These are phyloP conservation scores for Aleadryas rufinucha DNA, from an alignment of 2,113 vertebrate species.

Conservation along the genomic window DNA sequence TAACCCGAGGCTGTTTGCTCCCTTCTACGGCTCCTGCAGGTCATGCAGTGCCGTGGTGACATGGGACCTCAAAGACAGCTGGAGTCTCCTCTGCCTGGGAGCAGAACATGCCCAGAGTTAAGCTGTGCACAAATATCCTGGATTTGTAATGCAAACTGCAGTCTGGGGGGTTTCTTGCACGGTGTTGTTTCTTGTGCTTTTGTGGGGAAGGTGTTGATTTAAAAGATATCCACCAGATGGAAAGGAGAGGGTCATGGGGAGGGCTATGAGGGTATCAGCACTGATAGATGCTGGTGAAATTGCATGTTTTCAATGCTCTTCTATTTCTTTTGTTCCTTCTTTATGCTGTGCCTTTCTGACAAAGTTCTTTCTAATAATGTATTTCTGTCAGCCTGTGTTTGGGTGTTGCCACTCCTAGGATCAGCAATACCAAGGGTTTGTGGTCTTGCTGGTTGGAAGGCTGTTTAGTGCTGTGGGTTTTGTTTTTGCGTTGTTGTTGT, in stretches of 20 bases:
- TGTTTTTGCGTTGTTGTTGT: not conserved
- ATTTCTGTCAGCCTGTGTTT: not conserved
- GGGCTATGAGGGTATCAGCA: no score
- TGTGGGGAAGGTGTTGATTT: not conserved
- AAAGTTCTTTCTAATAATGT: not conserved
- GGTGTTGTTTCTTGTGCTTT: not conserved
- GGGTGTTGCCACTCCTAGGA: not conserved
- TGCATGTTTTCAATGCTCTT: rapidly evolving
- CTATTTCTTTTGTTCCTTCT: not conserved
- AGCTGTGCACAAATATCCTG: not conserved
- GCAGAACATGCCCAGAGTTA: not conserved
- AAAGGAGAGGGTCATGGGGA: not conserved
- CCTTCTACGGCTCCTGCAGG: not conserved
- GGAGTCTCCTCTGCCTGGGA: not conserved
- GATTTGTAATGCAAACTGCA: not conserved
- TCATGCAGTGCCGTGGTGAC: not conserved
- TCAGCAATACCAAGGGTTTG: not conserved
- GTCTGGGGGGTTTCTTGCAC: rapidly evolving
- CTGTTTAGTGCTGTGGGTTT: not conserved
- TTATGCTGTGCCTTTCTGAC: not conserved
- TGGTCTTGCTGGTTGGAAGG: not conserved
- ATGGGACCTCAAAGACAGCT: not conserved
- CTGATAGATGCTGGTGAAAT: not conserved
- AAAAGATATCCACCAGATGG: not conserved
- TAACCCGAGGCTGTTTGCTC: not conserved